Evolutionary conservation across 2,113 vertebrate species (phyloP), one percentile per base, ranked within the genome.

Genomic region (Eolophus roseicapilla): DNA sequence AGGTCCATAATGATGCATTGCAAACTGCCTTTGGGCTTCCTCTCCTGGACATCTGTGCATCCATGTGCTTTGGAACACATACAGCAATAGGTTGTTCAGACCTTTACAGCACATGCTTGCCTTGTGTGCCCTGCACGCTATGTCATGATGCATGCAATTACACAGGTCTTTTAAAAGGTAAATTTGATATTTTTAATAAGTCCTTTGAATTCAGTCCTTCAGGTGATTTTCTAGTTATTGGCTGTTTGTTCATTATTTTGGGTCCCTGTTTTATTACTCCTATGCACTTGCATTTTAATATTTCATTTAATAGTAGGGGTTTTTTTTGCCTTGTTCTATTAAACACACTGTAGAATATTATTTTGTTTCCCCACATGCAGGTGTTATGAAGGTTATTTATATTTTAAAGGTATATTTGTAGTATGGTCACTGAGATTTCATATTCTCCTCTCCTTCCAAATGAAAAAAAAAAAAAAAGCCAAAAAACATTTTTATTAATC

Each of bases 161-260:
- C 44, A 73, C 8, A 59, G n/a, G 37, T 69, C 57, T 88, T 89
- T 94, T 92, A 91, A 95, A 92, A 91, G 46, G 77, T 79, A 96
- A 89, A 91, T 62, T 33, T 75, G 86, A 82, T 94, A 89, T 70
- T 92, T 96, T 79, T 97, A 94, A 93, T 88, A 86, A 83, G 73
- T 27, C 59, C 46, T 96, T 94, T 94, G 94, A 95, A 96, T 93
- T 95, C 80, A 44, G 2, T 84, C 24, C 28, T 90, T 86, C 82
- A 91, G 83, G 88, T 96, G 57, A 77, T 95, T 93, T 91, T 76
- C 64, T 81, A 71, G 92, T 96, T 96, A 94, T 93, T 95, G 90
- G 90, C 93, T 95, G 88, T 94, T 96, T 94, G 77, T 82, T 69
- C 87, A 75, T 89, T 96, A 92, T 39, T 95, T 90, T 92, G 55